phyloP scores from a whole-genome alignment of 1,140 invertebrate genomes.

The Venturia canescens region DNA sequence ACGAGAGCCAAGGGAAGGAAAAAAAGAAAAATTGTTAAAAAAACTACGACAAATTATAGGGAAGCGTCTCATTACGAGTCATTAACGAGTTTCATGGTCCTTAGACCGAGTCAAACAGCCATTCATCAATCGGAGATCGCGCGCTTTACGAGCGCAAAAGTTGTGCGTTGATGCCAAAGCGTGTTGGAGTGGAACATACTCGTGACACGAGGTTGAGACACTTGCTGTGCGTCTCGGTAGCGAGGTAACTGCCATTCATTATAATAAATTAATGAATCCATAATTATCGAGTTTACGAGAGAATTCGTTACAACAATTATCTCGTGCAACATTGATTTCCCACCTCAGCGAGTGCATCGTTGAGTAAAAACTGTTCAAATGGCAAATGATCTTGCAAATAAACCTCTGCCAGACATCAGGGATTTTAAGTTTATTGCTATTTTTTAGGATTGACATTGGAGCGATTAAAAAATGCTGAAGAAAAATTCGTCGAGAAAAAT shows the following conservation, averaged over 20 bases:
- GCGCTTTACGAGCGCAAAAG: background rate
- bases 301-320: conserved; percentile 1
- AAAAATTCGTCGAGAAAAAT: background rate
- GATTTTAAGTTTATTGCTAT: background rate
- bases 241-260: background rate
- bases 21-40: background rate
- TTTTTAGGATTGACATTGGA: background rate
- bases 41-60: conserved; percentile 11
- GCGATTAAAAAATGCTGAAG: background rate
- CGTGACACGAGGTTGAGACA: too few relatives aligned
- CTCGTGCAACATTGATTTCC: background rate
- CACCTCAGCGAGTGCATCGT: background rate
- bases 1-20: background rate
- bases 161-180: background rate
- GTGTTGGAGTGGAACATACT: background rate
- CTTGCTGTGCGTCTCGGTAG: background rate
- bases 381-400: conserved; percentile 7
- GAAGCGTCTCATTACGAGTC: conserved; percentile 5
- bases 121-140: conserved; percentile 8
- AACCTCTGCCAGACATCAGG: background rate
- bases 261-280: background rate
- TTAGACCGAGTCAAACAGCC: background rate
- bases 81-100: background rate
- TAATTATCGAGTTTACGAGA: background rate
- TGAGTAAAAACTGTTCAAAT: background rate